Conservation (phyloP, 2,113 vertebrate species). For the Zosterops hypoxanthus region DNA sequence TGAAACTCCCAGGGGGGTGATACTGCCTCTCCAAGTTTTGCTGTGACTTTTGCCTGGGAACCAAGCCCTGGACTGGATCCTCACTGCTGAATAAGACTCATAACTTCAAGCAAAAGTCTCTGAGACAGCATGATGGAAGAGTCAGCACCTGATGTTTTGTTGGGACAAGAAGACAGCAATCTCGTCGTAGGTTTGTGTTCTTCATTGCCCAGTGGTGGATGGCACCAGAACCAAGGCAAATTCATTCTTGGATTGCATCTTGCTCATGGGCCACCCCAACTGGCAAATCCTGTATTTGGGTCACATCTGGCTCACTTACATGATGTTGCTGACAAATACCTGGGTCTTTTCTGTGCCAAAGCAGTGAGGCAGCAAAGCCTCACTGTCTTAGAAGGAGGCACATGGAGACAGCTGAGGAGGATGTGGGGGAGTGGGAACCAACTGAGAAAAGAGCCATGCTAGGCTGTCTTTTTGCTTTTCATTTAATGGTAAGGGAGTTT, state of each 20-base stretch:
- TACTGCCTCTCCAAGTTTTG: neutral
- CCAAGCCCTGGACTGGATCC: neutral
- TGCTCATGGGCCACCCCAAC: neutral
- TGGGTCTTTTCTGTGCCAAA: neutral
- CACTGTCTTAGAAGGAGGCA: neutral
- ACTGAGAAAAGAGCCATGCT: neutral
- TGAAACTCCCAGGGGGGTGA: constrained; percentile 9
- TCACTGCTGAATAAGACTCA: neutral
- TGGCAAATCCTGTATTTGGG: neutral
- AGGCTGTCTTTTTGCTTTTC: neutral
- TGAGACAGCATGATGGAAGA: neutral
- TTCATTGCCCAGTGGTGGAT: neutral
- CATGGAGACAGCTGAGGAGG: neutral
- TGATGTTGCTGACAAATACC: neutral
- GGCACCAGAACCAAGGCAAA: neutral
- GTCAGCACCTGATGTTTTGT: neutral
- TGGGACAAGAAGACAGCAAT: neutral
- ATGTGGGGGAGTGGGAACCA: neutral
- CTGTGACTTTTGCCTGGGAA: constrained; percentile 45
- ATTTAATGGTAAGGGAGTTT: neutral
- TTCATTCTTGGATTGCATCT: neutral
- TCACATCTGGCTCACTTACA: neutral
- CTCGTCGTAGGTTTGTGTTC: neutral
- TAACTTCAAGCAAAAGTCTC: neutral
- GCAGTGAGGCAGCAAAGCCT: neutral